phyloP scores from a whole-genome alignment of 2,888 invertebrate genomes.

The Thecophora atra region DNA sequence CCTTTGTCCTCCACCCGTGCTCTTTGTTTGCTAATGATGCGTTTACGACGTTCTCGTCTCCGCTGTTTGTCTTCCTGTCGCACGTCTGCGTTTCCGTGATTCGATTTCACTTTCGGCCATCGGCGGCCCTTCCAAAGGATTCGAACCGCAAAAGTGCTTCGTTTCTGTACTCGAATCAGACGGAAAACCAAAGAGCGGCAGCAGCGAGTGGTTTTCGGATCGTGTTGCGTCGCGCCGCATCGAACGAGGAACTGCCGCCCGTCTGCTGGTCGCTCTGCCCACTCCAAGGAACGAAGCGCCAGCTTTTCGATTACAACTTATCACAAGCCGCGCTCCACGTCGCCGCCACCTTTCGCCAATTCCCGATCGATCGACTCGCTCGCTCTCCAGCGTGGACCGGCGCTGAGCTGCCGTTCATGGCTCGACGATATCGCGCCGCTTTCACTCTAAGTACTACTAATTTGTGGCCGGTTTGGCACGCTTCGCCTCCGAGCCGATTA shows the following conservation, averaged over 20 bases:
- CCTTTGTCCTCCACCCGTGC: neutral
- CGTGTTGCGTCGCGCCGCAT: neutral
- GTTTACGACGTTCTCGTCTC: neutral
- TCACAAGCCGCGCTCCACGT: constrained; percentile 51
- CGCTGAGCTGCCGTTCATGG: constrained; percentile 34
- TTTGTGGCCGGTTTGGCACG: neutral
- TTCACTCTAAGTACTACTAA: neutral
- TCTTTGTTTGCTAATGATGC: neutral
- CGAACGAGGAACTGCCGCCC: neutral
- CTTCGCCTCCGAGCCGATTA: constrained; percentile 45
- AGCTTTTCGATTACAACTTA: constrained; percentile 30
- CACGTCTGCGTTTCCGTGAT: too few relatives aligned
- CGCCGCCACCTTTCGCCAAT: constrained; percentile 55
- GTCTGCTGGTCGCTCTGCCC: neutral
- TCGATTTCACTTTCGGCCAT: neutral
- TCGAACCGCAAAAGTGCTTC: too few relatives aligned
- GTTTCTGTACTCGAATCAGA: too few relatives aligned
- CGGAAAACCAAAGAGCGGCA: too few relatives aligned
- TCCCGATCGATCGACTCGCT: constrained; percentile 19
- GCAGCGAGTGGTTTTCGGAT: too few relatives aligned
- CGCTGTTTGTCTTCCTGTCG: neutral
- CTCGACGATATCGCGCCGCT: constrained; percentile 35
- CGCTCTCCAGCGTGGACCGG: neutral
- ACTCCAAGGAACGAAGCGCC: neutral
- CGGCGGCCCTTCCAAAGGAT: neutral